A percentile compares a stretch with the other conserved stretches of the same genome.
Evolutionary conservation across 2,797 vertebrate genomes (phyloP).

Genomic region (Lutjanus campechanus): DNA sequence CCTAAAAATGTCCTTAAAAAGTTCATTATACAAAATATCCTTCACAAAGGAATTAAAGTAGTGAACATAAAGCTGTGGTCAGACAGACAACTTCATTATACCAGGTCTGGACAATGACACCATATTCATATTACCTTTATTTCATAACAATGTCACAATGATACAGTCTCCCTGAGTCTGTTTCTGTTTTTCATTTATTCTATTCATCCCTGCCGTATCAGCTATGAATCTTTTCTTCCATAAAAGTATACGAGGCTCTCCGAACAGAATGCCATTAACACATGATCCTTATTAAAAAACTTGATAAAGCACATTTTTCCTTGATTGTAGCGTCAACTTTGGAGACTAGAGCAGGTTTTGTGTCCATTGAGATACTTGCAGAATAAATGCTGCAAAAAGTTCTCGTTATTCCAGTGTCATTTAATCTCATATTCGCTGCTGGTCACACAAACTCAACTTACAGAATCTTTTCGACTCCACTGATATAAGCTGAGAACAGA

Average conservation of each 20-base stretch:
- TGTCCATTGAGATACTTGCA: background rate
- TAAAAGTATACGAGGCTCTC: too few species aligned
- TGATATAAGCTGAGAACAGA: too few species aligned
- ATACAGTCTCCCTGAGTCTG: background rate
- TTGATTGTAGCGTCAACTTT: background rate
- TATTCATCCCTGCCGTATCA: background rate
- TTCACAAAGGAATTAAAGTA: background rate
- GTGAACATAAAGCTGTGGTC: background rate
- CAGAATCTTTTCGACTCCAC: too few species aligned
- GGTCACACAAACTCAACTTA: too few species aligned
- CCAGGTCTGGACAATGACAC: too few species aligned
- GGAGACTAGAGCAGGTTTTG: background rate
- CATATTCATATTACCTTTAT: background rate
- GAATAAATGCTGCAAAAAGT: background rate
- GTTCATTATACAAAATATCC: background rate
- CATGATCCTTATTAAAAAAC: background rate
- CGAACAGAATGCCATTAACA: background rate
- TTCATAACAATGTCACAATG: background rate
- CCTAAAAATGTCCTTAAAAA: background rate
- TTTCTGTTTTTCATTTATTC: background rate
- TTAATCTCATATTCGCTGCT: too few species aligned
- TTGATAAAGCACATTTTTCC: background rate
- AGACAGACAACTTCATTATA: background rate
- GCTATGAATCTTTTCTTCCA: background rate
- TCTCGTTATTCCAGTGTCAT: too few species aligned